Evolutionary conservation across 2,797 vertebrate genomes (phyloP).

Genomic region (Pangasius krempfi): DNA sequence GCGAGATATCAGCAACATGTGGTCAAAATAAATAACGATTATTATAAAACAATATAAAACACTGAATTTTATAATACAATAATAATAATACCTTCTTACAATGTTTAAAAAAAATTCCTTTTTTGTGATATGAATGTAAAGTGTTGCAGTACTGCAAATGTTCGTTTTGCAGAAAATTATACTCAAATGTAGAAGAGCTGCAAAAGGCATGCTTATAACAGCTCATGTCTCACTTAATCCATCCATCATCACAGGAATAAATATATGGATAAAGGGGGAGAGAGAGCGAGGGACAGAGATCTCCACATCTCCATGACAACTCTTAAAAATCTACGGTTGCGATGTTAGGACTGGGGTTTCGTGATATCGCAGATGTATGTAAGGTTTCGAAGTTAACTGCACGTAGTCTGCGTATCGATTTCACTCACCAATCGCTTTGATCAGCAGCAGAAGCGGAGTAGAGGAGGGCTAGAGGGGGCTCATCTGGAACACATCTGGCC

Average conservation of each 20-base stretch:
- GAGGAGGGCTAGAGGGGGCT: slow-evolving; percentile 34
- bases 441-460: slow-evolving; percentile 20
- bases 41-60: neutral
- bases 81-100: neutral
- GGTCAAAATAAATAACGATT: neutral
- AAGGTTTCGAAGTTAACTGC: neutral
- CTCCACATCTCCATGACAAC: slow-evolving; percentile 7
- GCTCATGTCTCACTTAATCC: neutral
- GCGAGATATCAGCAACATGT: neutral
- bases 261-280: neutral
- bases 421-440: slow-evolving; percentile 45
- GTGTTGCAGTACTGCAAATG: neutral
- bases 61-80: neutral
- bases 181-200: neutral
- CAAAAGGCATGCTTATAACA: neutral
- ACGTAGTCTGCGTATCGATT: slow-evolving; percentile 7
- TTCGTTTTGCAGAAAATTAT: neutral
- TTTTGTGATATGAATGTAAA: neutral
- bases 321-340: too few species aligned
- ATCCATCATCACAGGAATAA: neutral
- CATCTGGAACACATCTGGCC: slow-evolving; percentile 60
- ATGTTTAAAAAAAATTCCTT: neutral
- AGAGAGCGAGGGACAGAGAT: neutral
- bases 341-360: neutral
- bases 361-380: neutral